Percentiles rank a stretch among this genome's conserved stretches.
Evolutionary conservation across 92 coral and sea anemone species (phyloP).

Genomic region (Palythoa caribaeorum): DNA sequence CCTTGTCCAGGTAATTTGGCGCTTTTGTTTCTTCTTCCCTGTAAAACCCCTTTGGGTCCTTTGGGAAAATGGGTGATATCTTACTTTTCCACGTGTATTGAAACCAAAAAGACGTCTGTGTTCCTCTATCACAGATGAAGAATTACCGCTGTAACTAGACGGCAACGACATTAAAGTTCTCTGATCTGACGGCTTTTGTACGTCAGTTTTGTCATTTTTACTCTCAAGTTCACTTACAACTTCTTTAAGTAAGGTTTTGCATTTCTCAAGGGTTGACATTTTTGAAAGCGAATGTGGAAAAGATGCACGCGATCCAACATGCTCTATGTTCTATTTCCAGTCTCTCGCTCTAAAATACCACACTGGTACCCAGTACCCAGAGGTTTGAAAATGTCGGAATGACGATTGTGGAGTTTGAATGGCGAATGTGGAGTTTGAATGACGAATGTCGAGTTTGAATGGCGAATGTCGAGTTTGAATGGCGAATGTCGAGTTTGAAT

Average conservation of each 20-base stretch:
- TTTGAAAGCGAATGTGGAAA: not conserved
- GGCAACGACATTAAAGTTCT: not conserved
- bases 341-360: not conserved
- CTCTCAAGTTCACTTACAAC: not conserved
- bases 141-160: not conserved
- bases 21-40: conserved; percentile 3
- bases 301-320: not conserved
- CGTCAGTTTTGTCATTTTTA: too few relatives aligned
- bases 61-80: not conserved
- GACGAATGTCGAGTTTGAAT: not conserved
- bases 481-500: not conserved
- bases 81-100: not conserved
- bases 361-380: not conserved
- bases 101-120: conserved; percentile 4
- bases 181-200: not conserved
- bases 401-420: not conserved
- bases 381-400: not conserved
- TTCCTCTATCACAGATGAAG: conserved; percentile 11
- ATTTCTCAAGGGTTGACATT: not conserved
- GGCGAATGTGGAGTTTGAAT: not conserved
- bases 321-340: not conserved
- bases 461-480: not conserved
- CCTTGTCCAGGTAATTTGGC: conserved; percentile 8
- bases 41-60: too few relatives aligned
- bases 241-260: too few relatives aligned